A percentile compares a stretch with the other conserved stretches of the same genome.
Conservation (phyloP, 2,888 invertebrate species). For the Drosophila recens region DNA sequence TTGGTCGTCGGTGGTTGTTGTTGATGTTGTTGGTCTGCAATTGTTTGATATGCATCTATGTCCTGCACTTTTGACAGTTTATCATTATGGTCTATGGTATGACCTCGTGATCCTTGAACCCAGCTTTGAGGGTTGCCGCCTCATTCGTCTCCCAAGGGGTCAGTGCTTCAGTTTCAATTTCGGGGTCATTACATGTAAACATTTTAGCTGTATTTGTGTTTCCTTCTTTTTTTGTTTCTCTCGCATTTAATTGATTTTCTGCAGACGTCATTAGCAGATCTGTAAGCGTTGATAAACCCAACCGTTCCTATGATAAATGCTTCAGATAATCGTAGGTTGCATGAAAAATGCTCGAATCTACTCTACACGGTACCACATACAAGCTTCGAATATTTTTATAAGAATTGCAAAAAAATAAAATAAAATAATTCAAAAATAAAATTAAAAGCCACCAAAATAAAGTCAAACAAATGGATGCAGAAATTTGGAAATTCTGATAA, state of each 20-base stretch:
- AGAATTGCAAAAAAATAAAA: too few species aligned
- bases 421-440: too few species aligned
- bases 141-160: conserved; percentile 3
- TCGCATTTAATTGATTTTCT: conserved; percentile 74
- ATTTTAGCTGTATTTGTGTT: conserved; percentile 33
- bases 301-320: conserved; percentile 41
- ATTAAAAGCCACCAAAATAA: too few species aligned
- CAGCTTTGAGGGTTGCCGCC: conserved; percentile 12
- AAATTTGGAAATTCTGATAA: too few species aligned
- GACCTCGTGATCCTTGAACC: conserved; percentile 30
- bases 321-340: background rate
- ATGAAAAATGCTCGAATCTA: background rate
- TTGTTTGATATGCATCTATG: conserved; percentile 59
- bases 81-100: conserved; percentile 53
- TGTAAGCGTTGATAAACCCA: conserved; percentile 41
- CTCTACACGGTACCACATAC: too few species aligned
- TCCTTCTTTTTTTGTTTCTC: background rate
- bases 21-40: conserved; percentile 16
- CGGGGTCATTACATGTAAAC: conserved; percentile 57
- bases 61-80: conserved; percentile 61
- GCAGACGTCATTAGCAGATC: conserved; percentile 64
- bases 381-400: too few species aligned
- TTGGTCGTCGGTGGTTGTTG: conserved; percentile 53
- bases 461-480: too few species aligned
- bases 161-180: conserved; percentile 8